Percentiles rank a stretch among this genome's conserved stretches.
These are phyloP conservation scores for Fregetta grallaria DNA, from an alignment of 2,113 vertebrate species.

Conservation along the genomic window DNA sequence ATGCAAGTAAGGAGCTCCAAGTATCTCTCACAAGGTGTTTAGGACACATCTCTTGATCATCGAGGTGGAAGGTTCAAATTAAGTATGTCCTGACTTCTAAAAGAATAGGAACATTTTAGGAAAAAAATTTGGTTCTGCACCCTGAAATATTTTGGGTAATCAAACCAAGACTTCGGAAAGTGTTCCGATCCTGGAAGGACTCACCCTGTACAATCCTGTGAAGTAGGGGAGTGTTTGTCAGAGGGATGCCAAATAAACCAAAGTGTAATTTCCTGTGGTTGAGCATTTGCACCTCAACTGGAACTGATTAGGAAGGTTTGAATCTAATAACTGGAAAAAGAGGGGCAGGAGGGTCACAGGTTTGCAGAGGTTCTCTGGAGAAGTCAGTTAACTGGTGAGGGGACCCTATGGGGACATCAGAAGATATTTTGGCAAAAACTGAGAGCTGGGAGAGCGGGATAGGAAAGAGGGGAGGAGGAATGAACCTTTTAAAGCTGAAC, in stretches of 20 bases:
- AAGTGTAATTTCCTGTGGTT: slow-evolving; percentile 54
- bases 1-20: neutral
- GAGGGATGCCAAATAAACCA: slow-evolving; percentile 46
- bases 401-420: neutral
- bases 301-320: slow-evolving; percentile 52
- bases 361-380: neutral
- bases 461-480: neutral
- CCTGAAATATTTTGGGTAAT: slow-evolving; percentile 33
- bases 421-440: neutral
- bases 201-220: neutral
- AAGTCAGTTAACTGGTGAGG: neutral
- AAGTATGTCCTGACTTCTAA: neutral
- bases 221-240: slow-evolving; percentile 8
- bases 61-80: neutral
- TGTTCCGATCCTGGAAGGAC: neutral
- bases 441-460: neutral
- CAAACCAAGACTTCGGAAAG: slow-evolving; percentile 7
- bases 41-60: neutral
- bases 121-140: neutral
- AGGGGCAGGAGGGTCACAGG: neutral
- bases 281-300: slow-evolving; percentile 55
- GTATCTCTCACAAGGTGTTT: neutral
- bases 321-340: slow-evolving; percentile 20
- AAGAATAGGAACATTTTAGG: neutral
- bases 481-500: neutral